A percentile compares a stretch with the other conserved stretches of the same genome.
These are phyloP conservation scores for Emydocephalus ijimae DNA, from an alignment of 2,113 vertebrate genomes.

Conservation along the genomic window DNA sequence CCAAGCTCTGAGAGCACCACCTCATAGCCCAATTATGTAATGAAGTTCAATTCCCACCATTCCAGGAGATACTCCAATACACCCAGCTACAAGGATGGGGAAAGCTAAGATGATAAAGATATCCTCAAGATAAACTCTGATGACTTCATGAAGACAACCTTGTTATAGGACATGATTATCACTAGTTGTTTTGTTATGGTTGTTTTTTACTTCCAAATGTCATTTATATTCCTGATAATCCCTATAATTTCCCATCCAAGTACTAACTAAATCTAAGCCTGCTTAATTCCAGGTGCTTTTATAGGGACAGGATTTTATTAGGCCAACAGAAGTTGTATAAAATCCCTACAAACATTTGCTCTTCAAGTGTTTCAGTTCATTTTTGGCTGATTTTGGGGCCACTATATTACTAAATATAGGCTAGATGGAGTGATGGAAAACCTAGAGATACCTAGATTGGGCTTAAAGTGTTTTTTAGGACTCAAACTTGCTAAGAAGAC, in stretches of 20 bases:
- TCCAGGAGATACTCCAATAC: background rate
- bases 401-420: background rate
- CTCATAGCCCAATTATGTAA: background rate
- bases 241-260: background rate
- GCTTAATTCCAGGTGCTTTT: background rate
- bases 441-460: background rate
- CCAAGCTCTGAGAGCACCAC: background rate
- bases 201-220: background rate
- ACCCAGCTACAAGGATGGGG: background rate
- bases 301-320: background rate
- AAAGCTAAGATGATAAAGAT: background rate
- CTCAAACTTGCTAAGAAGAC: background rate
- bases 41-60: background rate
- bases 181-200: background rate
- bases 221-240: background rate
- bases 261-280: background rate
- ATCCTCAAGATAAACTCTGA: background rate
- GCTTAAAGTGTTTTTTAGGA: background rate
- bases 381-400: background rate
- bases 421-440: background rate
- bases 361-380: background rate
- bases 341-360: background rate
- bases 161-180: background rate
- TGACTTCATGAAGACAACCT: background rate
- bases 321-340: background rate